phyloP scores from a whole-genome alignment of 2,113 vertebrate species.

The Phyllopteryx taeniolatus region DNA sequence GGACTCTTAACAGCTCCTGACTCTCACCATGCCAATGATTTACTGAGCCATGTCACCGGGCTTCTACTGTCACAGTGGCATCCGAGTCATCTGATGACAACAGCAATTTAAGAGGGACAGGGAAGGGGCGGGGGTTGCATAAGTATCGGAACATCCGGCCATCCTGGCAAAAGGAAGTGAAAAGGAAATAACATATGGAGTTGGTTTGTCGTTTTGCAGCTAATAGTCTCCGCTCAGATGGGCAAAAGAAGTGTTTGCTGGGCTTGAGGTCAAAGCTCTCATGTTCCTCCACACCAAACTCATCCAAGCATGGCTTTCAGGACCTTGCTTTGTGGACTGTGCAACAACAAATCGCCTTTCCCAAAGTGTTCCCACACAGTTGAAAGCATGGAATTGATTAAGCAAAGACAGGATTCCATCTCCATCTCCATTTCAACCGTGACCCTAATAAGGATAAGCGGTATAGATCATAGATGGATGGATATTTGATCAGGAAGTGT shows the following conservation, averaged over 20 bases:
- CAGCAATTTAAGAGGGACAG: constrained; percentile 42
- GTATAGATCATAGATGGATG: no score
- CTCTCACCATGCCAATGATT: constrained; percentile 54
- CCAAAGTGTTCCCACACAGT: no score
- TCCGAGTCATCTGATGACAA: constrained; percentile 70
- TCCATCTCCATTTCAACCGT: no score
- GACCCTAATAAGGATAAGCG: no score
- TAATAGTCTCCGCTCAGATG: background rate
- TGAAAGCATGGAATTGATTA: no score
- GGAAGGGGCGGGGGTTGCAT: background rate
- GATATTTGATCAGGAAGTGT: no score
- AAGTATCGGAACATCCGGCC: background rate
- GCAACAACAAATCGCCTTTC: background rate
- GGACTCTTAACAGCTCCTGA: constrained; percentile 48
- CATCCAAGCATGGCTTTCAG: background rate
- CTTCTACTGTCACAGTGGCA: constrained; percentile 70
- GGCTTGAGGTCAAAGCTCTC: background rate
- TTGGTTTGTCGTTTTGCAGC: background rate
- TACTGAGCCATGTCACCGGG: constrained; percentile 60
- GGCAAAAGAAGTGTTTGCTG: background rate
- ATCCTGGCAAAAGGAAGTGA: background rate
- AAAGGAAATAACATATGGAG: background rate
- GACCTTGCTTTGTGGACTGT: background rate
- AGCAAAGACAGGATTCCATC: no score
- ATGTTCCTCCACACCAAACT: background rate